phyloP scores from a whole-genome alignment of 2,888 invertebrate species.

The Aphodius sticticus region DNA sequence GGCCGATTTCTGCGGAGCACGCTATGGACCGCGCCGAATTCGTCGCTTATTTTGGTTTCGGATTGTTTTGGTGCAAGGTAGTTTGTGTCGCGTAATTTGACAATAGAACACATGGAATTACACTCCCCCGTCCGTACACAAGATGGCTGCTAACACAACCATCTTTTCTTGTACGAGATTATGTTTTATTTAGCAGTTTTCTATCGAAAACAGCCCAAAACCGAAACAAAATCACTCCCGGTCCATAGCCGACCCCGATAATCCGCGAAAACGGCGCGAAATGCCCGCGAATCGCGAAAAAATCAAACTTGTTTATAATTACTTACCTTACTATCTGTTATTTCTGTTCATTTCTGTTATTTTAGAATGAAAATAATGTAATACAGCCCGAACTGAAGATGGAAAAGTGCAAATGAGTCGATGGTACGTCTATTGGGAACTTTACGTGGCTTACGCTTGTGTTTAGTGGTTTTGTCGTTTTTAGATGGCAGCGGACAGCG shows the following conservation, averaged over 20 bases:
- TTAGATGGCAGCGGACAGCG: slow-evolving; percentile 85
- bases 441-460: neutral
- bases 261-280: slow-evolving; percentile 12
- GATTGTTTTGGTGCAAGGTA: slow-evolving; percentile 28
- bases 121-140: slow-evolving; percentile 62
- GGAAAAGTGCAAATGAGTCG: slow-evolving; percentile 35
- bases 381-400: slow-evolving; percentile 31
- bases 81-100: slow-evolving; percentile 47
- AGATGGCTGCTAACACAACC: slow-evolving; percentile 58
- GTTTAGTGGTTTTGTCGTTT: slow-evolving; percentile 27
- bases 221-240: slow-evolving; percentile 16
- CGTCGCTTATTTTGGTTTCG: neutral
- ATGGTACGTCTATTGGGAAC: slow-evolving; percentile 30
- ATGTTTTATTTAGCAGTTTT: slow-evolving; percentile 35
- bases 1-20: neutral
- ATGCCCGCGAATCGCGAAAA: slow-evolving; percentile 13
- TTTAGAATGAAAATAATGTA: slow-evolving; percentile 37
- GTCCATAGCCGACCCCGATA: neutral
- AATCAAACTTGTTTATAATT: slow-evolving; percentile 37
- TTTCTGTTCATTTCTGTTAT: slow-evolving; percentile 36
- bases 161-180: slow-evolving; percentile 39
- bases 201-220: slow-evolving; percentile 22
- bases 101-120: slow-evolving; percentile 61
- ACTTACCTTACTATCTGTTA: slow-evolving; percentile 32
- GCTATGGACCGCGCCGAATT: slow-evolving; percentile 11